A percentile compares a stretch with the other conserved stretches of the same genome.
Evolutionary conservation across 1,140 invertebrate genomes (phyloP).

Genomic region (Caenorhabditis inopinata): DNA sequence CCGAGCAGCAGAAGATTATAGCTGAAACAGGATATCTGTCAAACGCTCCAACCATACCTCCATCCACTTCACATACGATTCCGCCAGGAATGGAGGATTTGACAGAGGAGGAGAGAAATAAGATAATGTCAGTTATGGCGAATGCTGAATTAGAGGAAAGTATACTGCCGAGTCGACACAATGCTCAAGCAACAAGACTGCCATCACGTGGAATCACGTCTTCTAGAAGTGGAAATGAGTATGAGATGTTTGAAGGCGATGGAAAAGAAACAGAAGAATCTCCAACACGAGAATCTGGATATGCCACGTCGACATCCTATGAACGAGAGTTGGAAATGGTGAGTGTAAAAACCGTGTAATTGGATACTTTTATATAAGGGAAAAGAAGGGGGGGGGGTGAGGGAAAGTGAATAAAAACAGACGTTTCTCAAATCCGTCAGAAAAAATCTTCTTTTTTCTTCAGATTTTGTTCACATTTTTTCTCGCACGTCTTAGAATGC

Average conservation of each 20-base stretch:
- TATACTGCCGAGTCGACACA: neutral
- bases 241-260: slow-evolving; percentile 34
- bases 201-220: slow-evolving; percentile 51
- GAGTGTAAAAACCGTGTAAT: neutral
- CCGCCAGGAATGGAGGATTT: slow-evolving; percentile 63
- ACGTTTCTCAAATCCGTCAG: neutral
- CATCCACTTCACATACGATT: slow-evolving; percentile 1
- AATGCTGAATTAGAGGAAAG: slow-evolving; percentile 61
- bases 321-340: slow-evolving; percentile 29
- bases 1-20: neutral
- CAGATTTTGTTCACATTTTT: neutral
- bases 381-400: too few species aligned
- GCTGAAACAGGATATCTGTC: slow-evolving; percentile 3
- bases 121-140: slow-evolving; percentile 61
- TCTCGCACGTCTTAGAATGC: neutral
- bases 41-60: neutral
- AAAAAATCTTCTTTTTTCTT: neutral
- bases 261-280: slow-evolving; percentile 44
- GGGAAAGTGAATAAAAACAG: neutral
- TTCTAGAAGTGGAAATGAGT: slow-evolving; percentile 11
- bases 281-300: slow-evolving; percentile 43
- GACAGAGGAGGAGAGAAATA: slow-evolving; percentile 39
- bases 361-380: neutral
- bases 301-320: slow-evolving; percentile 45
- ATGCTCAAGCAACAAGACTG: slow-evolving; percentile 49